phyloP scores from a whole-genome alignment of 2,888 invertebrate species.

The Gisinianus flammeolus region DNA sequence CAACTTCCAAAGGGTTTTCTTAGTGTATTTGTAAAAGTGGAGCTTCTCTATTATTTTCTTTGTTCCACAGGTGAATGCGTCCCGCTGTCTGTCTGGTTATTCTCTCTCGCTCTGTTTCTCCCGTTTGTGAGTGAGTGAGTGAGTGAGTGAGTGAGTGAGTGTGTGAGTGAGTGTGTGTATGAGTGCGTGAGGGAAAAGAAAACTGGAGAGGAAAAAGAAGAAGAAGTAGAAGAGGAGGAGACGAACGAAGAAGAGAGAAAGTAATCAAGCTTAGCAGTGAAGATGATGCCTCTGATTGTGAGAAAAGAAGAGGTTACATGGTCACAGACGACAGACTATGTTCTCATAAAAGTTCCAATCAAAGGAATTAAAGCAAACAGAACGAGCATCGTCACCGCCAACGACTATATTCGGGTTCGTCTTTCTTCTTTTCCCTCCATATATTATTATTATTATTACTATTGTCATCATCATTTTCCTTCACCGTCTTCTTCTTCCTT shows the following conservation, averaged over 20 bases:
- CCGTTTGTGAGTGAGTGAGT: not conserved
- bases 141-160: not conserved
- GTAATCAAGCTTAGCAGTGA: not conserved
- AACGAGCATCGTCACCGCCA: slow-evolving; percentile 73
- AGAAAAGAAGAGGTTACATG: slow-evolving; percentile 73
- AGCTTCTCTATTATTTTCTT: not conserved
- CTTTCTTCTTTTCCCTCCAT: not conserved
- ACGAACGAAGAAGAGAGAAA: not conserved
- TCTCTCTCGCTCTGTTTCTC: not conserved
- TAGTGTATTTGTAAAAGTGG: not conserved
- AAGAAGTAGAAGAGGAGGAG: not conserved
- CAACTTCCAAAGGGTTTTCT: not conserved
- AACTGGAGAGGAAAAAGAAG: not conserved
- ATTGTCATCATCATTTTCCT: not conserved
- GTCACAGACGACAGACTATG: slow-evolving; percentile 71
- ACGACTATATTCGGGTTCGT: slow-evolving; percentile 72
- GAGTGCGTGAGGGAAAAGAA: slow-evolving; percentile 1
- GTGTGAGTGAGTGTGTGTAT: no score
- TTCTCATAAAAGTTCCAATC: slow-evolving; percentile 72
- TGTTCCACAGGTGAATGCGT: slow-evolving; percentile 24
- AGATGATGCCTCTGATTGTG: slow-evolving; percentile 73
- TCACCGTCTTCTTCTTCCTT: not conserved
- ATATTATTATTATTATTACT: not conserved
- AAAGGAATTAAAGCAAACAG: slow-evolving; percentile 70
- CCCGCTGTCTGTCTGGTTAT: not conserved